phyloP scores from a whole-genome alignment of 2,888 invertebrate species.

The Smittia aterrima region DNA sequence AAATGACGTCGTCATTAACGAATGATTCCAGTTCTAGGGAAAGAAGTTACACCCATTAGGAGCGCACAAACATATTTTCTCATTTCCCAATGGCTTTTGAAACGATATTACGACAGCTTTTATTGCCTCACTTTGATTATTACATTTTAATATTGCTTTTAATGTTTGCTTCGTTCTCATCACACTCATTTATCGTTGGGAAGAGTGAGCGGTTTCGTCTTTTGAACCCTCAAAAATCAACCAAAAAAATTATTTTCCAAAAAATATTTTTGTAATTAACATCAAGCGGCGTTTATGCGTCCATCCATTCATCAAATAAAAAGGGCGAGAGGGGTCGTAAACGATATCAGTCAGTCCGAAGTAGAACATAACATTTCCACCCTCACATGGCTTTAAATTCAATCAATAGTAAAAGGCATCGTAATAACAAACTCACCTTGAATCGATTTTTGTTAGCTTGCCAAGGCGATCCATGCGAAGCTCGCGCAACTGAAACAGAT shows the following conservation, averaged over 20 bases:
- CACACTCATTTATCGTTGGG: neutral
- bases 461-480: conserved; percentile 70
- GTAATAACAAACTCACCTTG: conserved; percentile 52
- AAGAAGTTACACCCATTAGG: neutral
- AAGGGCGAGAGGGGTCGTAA: neutral
- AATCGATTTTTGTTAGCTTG: conserved; percentile 67
- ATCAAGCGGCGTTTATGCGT: neutral
- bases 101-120: conserved; percentile 18
- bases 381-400: neutral
- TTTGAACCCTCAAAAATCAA: neutral
- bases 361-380: neutral
- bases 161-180: neutral
- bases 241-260: neutral
- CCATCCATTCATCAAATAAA: neutral
- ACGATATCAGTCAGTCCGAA: conserved; percentile 2
- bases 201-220: neutral
- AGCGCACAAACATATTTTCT: conserved; percentile 23
- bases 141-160: conserved; percentile 15
- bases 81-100: conserved; percentile 7
- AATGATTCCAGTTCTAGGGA: neutral
- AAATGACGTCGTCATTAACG: neutral
- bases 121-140: conserved; percentile 24
- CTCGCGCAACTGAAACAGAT: conserved; percentile 75
- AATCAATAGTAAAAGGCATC: neutral
- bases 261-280: conserved; percentile 17